Evolutionary conservation across 1,140 invertebrate genomes (phyloP).

Genomic region (Bombus turneri): DNA sequence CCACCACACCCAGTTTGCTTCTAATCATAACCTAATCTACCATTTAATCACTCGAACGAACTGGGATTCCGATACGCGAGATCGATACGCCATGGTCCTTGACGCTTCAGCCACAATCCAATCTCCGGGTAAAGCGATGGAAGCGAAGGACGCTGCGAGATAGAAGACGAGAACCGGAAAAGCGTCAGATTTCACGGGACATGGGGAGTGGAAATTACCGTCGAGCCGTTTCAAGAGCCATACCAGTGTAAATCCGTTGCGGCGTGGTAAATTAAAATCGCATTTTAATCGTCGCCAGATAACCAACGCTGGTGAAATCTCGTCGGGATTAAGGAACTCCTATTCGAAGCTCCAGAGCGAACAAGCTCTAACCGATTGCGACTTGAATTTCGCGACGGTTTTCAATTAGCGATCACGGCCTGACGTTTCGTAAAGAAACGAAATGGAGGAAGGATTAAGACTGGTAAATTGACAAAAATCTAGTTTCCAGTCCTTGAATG

Average conservation of each 20-base stretch:
- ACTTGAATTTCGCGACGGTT: constrained; percentile 2
- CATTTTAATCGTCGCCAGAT: constrained; percentile 24
- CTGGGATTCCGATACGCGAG: neutral
- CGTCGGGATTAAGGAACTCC: neutral
- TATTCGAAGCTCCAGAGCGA: neutral
- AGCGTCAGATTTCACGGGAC: constrained; percentile 16
- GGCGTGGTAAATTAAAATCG: constrained; percentile 42
- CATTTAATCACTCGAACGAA: constrained; percentile 11
- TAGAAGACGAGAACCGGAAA: neutral
- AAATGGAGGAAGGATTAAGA: too few species aligned
- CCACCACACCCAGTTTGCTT: too few species aligned
- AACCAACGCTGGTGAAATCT: constrained; percentile 6
- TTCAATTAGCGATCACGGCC: constrained; percentile 22
- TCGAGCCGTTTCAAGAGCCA: neutral
- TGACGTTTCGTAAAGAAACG: neutral
- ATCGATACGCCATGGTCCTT: constrained; percentile 5
- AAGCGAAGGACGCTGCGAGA: too few species aligned
- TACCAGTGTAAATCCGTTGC: constrained; percentile 1
- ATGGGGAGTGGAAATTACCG: neutral
- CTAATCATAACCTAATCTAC: constrained; percentile 21
- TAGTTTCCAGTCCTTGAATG: too few species aligned
- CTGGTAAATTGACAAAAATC: neutral
- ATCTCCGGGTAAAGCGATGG: constrained; percentile 9
- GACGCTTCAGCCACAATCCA: constrained; percentile 2
- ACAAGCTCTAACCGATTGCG: constrained; percentile 19